Evolutionary conservation across 2,888 invertebrate genomes (phyloP).

Genomic region (Torymus auratus): DNA sequence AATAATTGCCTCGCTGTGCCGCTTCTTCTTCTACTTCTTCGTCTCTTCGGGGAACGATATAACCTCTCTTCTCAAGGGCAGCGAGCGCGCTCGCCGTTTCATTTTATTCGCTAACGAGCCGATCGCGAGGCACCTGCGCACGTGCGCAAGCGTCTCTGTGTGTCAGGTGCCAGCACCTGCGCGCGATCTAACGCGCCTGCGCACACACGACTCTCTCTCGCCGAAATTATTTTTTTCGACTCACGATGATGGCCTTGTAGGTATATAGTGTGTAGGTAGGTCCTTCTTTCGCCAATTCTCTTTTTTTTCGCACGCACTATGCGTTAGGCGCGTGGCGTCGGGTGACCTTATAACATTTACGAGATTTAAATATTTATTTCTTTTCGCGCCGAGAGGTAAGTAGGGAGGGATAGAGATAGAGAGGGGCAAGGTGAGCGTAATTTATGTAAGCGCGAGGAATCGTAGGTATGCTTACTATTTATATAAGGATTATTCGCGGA

Average conservation of each 20-base stretch:
- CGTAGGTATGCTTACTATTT: slow-evolving; percentile 29
- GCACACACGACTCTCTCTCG: neutral
- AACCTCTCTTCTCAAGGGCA: slow-evolving; percentile 27
- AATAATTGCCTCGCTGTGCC: neutral
- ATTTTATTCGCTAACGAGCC: slow-evolving; percentile 43
- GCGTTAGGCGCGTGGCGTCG: neutral
- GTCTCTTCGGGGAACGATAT: neutral
- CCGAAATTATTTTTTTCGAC: slow-evolving; percentile 3
- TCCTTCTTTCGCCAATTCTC: neutral
- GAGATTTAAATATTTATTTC: slow-evolving; percentile 52
- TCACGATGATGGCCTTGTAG: neutral
- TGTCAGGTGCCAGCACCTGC: slow-evolving; percentile 62
- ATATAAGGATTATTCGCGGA: slow-evolving; percentile 52
- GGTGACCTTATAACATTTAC: slow-evolving; percentile 56
- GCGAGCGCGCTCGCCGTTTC: neutral
- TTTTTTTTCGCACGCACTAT: slow-evolving; percentile 1
- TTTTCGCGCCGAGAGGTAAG: neutral
- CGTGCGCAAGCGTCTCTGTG: slow-evolving; percentile 47
- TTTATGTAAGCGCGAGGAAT: slow-evolving; percentile 32
- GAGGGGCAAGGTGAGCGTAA: slow-evolving; percentile 40
- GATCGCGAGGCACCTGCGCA: slow-evolving; percentile 24
- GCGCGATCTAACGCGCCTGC: neutral
- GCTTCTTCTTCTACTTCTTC: too few species aligned
- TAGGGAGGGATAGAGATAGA: too few species aligned
- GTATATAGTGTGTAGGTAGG: neutral